Evolutionary conservation across 2,888 invertebrate genomes (phyloP), one percentile per base, ranked within the genome.

Genomic region (Drosophila cracens): DNA sequence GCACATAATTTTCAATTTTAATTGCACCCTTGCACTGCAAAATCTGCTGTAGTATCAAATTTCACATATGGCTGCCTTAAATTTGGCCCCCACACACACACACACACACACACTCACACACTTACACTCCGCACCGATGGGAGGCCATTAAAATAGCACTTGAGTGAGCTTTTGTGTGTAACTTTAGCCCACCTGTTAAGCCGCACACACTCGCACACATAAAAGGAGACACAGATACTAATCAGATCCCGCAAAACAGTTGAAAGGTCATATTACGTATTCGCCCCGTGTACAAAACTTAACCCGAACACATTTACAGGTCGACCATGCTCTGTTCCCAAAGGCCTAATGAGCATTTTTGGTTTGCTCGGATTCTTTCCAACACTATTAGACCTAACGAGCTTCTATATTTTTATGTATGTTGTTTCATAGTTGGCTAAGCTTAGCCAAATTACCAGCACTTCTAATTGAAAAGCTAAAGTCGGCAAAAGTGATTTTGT

Each of bases 261-360:
- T 66, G 70, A 81, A 74, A 87, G 79, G 71, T 65, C 58, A 33
- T 29, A 74, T 77, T 88, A 75, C 86, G 73, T 64, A 85, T 82
- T 77, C 88, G 86, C 60, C 54, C 25, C 10, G 48, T 64, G 46
- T n/a, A 59, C 34, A 43, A 62, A 67, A 66, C 60, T 73, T 66
- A 76, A 70, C 60, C 66, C 59, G n/a, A 63, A 53, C 70, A 60
- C 70, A 70, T 84, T 72, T 66, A 43, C 64, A 48, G 63, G 51
- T 62, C 38, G 48, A 34, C 38, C n/a, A 33, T n/a, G 13, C 21
- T 16, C 25, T 27, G 56, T 29, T 31, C 18, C 52, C 31, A 31
- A 5, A n/a, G 57, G 57, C 21, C 40, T 40, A 40, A 40, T 57
- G 40, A 57, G 29, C 8, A 31, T 21, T n/a, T 40, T 8, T 38